A percentile compares a stretch with the other conserved stretches of the same genome.
These are phyloP conservation scores for Eriocheir sinensis DNA, from an alignment of 1,140 invertebrate genomes.

Conservation along the genomic window DNA sequence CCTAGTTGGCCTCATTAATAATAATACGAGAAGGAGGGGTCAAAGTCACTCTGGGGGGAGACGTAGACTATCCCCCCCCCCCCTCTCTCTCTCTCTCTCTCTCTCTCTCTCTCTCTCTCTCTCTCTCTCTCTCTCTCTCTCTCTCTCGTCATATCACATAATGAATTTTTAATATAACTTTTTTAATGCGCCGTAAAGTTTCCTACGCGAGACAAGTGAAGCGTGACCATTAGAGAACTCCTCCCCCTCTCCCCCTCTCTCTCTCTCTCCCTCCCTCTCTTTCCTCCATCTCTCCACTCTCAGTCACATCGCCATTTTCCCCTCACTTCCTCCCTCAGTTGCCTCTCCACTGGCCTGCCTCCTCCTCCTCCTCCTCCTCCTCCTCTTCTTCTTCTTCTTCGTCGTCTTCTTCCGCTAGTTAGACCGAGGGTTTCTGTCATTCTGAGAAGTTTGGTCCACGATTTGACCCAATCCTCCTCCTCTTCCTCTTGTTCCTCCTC, in stretches of 20 bases:
- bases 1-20: conserved; percentile 1
- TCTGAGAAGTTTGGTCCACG: conserved; percentile 10
- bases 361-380: neutral
- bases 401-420: neutral
- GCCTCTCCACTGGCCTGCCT: neutral
- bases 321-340: neutral
- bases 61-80: too few species aligned
- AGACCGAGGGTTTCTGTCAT: neutral
- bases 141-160: conserved; percentile 25
- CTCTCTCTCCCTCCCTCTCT: neutral
- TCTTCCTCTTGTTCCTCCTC: too few species aligned
- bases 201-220: neutral
- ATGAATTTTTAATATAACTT: neutral
- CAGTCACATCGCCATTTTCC: too few species aligned
- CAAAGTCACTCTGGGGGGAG: neutral
- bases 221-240: conserved; percentile 8
- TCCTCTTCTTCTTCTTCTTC: neutral
- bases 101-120: conserved; percentile 44
- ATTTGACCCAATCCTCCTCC: too few species aligned
- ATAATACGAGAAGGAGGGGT: neutral
- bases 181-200: neutral
- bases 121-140: conserved; percentile 39
- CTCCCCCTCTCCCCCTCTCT: too few species aligned
- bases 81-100: too few species aligned
- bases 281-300: neutral